Conservation (phyloP, 2,113 vertebrate genomes). For the Silurus meridionalis region DNA sequence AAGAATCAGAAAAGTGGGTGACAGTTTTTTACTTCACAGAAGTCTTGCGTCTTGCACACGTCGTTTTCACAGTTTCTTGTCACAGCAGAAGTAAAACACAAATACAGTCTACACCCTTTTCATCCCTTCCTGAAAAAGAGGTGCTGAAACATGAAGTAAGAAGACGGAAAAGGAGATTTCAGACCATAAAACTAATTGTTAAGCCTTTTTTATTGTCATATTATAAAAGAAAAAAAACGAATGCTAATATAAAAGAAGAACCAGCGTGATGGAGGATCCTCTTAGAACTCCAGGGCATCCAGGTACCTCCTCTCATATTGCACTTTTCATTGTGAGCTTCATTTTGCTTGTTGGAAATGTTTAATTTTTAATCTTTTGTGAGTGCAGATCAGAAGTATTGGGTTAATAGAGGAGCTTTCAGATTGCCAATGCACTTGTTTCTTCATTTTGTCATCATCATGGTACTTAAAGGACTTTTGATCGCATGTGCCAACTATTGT, state of each 20-base stretch:
- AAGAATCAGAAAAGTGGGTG: background rate
- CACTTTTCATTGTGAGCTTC: background rate
- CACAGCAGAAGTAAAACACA: background rate
- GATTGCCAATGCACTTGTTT: background rate
- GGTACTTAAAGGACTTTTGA: conserved; percentile 25
- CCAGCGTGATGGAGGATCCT: background rate
- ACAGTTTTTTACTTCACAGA: background rate
- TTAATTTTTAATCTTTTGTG: too few species aligned
- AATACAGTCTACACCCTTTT: background rate
- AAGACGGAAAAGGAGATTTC: conserved; percentile 22
- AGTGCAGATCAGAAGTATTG: background rate
- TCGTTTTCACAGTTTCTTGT: background rate
- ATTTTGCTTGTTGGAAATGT: background rate
- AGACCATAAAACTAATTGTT: background rate
- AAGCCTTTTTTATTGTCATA: background rate
- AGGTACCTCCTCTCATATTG: background rate
- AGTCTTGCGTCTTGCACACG: background rate
- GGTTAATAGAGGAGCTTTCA: background rate
- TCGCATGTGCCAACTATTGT: conserved; percentile 13
- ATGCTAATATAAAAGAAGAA: background rate
- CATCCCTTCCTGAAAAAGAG: background rate
- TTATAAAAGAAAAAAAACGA: background rate
- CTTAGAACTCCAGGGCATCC: background rate
- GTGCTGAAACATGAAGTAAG: background rate
- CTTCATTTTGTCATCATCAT: conserved; percentile 13